Percentiles rank a stretch among this genome's conserved stretches.
Evolutionary conservation across 1,140 invertebrate genomes (phyloP).

Genomic region (Ceratosolen solmsi): DNA sequence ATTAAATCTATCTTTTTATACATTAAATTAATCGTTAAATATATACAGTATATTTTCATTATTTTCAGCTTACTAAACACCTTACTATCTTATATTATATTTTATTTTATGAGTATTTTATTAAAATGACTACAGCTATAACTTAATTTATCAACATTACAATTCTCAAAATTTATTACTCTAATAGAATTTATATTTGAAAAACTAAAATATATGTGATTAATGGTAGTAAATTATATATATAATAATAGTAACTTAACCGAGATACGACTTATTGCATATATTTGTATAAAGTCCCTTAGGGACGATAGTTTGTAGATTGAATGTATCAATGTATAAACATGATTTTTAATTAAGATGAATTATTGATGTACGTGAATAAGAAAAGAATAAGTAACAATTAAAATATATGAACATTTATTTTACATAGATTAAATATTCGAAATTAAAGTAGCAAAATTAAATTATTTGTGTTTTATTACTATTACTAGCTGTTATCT

Average conservation of each 20-base stretch:
- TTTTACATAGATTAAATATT: conserved; percentile 10
- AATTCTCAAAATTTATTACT: too few relatives aligned
- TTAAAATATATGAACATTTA: background rate
- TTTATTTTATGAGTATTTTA: background rate
- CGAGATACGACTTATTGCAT: background rate
- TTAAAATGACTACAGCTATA: background rate
- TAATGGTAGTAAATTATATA: too few relatives aligned
- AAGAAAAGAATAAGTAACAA: background rate
- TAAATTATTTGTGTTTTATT: background rate
- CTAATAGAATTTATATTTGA: too few relatives aligned
- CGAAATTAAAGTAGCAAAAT: conserved; percentile 2
- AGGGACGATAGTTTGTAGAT: conserved; percentile 40
- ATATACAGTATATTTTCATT: background rate
- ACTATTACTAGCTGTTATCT: conserved; percentile 30
- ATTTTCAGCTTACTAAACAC: background rate
- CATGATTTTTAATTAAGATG: background rate
- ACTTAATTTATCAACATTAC: background rate
- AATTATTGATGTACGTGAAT: background rate
- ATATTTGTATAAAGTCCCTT: conserved; percentile 43
- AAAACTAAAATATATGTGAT: too few relatives aligned
- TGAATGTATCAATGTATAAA: conserved; percentile 33
- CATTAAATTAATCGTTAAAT: background rate
- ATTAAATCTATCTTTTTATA: conserved; percentile 16
- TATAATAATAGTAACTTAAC: too few relatives aligned
- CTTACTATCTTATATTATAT: background rate